phyloP scores from a whole-genome alignment of 2,797 vertebrate species.

The Megaceryle alcyon region DNA sequence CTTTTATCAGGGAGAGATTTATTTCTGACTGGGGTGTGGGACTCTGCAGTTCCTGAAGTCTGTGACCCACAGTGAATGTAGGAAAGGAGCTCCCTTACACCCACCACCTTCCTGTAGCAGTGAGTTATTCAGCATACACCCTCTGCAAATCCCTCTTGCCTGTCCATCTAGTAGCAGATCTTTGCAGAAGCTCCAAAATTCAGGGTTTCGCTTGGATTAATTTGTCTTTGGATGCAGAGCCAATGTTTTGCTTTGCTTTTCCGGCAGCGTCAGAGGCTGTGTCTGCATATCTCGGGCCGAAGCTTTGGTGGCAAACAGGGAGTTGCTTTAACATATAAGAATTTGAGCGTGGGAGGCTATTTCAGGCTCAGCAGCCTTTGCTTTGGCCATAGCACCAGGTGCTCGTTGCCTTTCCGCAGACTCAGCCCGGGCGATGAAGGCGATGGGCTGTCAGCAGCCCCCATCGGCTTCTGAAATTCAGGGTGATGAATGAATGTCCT shows the following conservation, averaged over 20 bases:
- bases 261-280: background rate
- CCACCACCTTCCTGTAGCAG: background rate
- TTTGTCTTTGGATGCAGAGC: background rate
- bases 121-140: background rate
- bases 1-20: background rate
- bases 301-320: constrained; percentile 1
- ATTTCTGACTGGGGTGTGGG: background rate
- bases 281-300: background rate
- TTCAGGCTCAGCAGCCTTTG: background rate
- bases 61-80: background rate
- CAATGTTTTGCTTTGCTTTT: background rate
- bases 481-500: background rate
- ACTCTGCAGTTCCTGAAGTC: background rate
- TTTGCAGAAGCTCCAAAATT: background rate
- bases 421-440: background rate
- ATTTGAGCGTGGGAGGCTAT: constrained; percentile 31
- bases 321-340: background rate
- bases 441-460: background rate
- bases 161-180: background rate
- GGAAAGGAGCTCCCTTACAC: background rate
- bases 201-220: background rate
- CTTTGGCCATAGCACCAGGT: background rate
- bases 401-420: background rate
- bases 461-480: background rate
- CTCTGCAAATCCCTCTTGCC: background rate